phyloP scores from a whole-genome alignment of 2,888 invertebrate genomes.

The Kuschelorhynchus macadamiae region DNA sequence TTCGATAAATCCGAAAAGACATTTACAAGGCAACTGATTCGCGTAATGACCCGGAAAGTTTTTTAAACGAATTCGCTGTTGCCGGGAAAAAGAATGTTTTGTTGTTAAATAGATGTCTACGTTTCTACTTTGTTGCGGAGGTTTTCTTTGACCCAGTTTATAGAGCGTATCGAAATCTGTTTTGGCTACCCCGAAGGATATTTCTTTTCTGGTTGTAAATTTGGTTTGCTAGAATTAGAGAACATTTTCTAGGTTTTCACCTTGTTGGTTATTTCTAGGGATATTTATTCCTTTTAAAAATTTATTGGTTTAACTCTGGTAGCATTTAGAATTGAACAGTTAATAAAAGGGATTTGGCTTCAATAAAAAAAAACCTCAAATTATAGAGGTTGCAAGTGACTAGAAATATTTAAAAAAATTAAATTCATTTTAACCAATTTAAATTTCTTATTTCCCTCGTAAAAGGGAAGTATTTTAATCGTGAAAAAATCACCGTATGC shows the following conservation, averaged over 20 bases:
- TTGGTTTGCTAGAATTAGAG: background rate
- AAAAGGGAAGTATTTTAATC: too few species aligned
- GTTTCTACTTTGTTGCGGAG: constrained; percentile 23
- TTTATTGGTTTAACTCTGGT: background rate
- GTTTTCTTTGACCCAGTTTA: constrained; percentile 17
- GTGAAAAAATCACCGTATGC: too few species aligned
- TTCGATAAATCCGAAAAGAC: constrained; percentile 30
- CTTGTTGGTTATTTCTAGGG: too few species aligned
- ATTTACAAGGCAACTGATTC: constrained; percentile 32
- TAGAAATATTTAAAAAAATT: too few species aligned
- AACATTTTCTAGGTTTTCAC: too few species aligned
- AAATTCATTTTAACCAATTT: too few species aligned
- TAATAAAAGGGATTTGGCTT: too few species aligned
- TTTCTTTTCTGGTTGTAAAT: constrained; percentile 13
- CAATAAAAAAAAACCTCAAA: too few species aligned
- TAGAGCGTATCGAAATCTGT: constrained; percentile 23
- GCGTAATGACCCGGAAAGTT: constrained; percentile 40
- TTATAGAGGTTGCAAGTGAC: too few species aligned
- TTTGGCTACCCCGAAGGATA: constrained; percentile 11
- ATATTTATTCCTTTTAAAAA: too few species aligned
- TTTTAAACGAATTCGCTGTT: constrained; percentile 28
- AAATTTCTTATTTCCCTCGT: too few species aligned
- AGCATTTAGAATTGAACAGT: too few species aligned
- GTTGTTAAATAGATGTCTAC: constrained; percentile 20
- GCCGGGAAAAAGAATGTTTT: constrained; percentile 10